Evolutionary conservation across 2,113 vertebrate genomes (phyloP).

Genomic region (Heteronetta atricapilla): DNA sequence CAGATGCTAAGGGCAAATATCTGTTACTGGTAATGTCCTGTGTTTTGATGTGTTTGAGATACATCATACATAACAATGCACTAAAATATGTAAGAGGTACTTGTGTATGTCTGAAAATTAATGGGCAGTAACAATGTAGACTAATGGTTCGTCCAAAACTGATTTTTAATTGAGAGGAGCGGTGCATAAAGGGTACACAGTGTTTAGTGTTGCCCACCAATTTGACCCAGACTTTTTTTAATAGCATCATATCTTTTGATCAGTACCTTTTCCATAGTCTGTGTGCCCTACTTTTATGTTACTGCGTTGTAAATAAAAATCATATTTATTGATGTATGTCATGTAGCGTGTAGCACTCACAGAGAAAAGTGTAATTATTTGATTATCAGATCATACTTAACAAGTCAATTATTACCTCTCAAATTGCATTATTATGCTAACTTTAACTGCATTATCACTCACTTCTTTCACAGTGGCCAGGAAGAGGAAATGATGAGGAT

Average conservation of each 20-base stretch:
- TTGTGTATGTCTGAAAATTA: background rate
- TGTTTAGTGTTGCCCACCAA: background rate
- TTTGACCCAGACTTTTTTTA: background rate
- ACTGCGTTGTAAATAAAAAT: background rate
- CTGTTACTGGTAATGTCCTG: background rate
- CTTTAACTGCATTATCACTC: background rate
- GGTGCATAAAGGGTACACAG: background rate
- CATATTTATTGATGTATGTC: background rate
- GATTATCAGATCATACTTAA: background rate
- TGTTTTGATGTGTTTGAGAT: background rate
- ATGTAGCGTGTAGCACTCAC: background rate
- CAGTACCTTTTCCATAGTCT: background rate
- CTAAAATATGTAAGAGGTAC: background rate
- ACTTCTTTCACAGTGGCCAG: conserved; percentile 71
- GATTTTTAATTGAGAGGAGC: background rate
- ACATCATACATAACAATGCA: too few species aligned
- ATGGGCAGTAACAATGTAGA: background rate
- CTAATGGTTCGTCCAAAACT: background rate
- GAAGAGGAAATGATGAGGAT: conserved; percentile 87
- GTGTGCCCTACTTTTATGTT: background rate
- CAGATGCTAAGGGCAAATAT: background rate
- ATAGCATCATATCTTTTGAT: background rate
- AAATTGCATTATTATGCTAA: background rate
- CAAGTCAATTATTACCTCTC: background rate
- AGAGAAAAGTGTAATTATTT: background rate